Evolutionary conservation across 1,140 invertebrate species (phyloP), one percentile per base, ranked within the genome.

Genomic region (Trachelipus rathkii): DNA sequence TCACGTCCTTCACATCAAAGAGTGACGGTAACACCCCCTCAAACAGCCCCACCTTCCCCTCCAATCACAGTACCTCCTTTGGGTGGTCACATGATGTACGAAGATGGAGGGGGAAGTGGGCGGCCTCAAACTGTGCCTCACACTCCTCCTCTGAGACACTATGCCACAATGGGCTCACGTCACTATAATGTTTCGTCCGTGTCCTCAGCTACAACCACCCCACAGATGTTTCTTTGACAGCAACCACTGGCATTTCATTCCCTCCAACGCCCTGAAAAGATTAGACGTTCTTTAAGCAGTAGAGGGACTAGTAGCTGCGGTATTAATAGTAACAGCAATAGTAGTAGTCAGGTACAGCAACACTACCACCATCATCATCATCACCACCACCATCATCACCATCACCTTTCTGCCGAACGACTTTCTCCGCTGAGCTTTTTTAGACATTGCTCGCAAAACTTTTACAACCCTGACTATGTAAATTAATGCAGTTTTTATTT

Each of bases 171-270:
- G 50, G 50, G 11, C 11, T 19, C 50, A 19, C 50, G 50, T 19
- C 50, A 60, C 50, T 60, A 60, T 19, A 60, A 60, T 19, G 50
- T 60, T 60, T 60, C 50, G 19, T 60, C 50, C 50, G 50, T 60
- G 50, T 60, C 50, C 33, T 33, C 33, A 15, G 50, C 50, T 19
- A 60, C 50, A 19, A 60, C 50, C 50, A 60, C 50, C 19, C 50
- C 50, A 19, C 50, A 60, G 50, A 60, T 60, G 50, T 60, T 60
- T 19, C 50, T 60, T 19, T 60, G 50, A 60, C 50, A 60, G 50
- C 50, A 60, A 60, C 50, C 50, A 33, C 33, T 33, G 33, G 33
- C 6, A 19, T 60, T 60, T 19, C 50, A 60, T 19, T 60, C 50
- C 50, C 50, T 60, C 50, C 50, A 60, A 19, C 50, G 50, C 50